A percentile compares a stretch with the other conserved stretches of the same genome.
Conservation (phyloP, 2,888 invertebrate genomes). For the Lasioglossum villosulum region DNA sequence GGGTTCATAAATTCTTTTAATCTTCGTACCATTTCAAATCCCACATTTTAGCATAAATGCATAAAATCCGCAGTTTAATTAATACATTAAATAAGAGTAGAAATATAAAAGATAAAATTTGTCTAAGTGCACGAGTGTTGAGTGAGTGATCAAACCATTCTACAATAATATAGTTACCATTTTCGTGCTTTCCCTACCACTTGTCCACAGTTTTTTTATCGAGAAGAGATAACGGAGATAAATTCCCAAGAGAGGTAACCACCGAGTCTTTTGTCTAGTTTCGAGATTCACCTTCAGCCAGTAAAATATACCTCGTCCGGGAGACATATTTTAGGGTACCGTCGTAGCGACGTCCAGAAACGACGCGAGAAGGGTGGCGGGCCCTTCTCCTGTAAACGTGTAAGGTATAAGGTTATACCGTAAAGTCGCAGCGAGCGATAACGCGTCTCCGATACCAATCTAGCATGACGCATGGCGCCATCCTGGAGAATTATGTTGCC, state of each 20-base stretch:
- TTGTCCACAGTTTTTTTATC: background rate
- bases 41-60: no score
- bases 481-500: constrained; percentile 74
- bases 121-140: background rate
- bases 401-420: constrained; percentile 70
- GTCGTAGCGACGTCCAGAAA: constrained; percentile 51
- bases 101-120: background rate
- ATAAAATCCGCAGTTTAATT: no score
- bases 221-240: constrained; percentile 27
- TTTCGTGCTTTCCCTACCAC: background rate
- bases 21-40: no score
- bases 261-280: constrained; percentile 56
- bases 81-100: background rate
- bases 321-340: constrained; percentile 65
- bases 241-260: constrained; percentile 23
- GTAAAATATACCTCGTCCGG: constrained; percentile 60
- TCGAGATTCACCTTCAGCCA: constrained; percentile 38
- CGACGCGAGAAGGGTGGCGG: constrained; percentile 58
- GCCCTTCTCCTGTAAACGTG: constrained; percentile 59
- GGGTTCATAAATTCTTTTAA: no score
- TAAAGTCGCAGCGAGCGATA: constrained; percentile 73
- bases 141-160: background rate
- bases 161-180: background rate
- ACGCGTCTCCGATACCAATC: constrained; percentile 78
- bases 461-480: constrained; percentile 78